Evolutionary conservation across 2,888 invertebrate genomes (phyloP), one percentile per base, ranked within the genome.

Genomic region (Polydrusus cervinus): DNA sequence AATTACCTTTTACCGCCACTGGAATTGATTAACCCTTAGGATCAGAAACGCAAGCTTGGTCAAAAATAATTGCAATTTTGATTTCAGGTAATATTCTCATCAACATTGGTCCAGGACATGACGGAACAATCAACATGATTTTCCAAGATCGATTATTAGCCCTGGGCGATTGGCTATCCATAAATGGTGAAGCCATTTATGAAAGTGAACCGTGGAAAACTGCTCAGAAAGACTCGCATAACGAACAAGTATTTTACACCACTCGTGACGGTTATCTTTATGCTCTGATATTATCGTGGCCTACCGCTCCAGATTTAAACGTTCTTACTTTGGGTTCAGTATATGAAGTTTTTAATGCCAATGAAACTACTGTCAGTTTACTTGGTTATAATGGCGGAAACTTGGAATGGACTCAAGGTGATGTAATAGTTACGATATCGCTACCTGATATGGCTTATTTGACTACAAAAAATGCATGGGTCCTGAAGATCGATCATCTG

Each of bases 151-250:
- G 97, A 57, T 88, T 97, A 0, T 86, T 91, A 13, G 90, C 91
- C 79, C 89, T 97, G 80, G 97, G 97, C 0, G 80, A 87, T 16
- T 97, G 97, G 97, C 87, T 97, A 9, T 83, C 86, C 3, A 86
- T 81, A n/a, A 97, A 97, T 82, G 97, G 96, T 0, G 94, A 95
- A 83, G 96, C 95, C 0, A 95, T 97, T 79, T 97, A 96, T 83
- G 88, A 87, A 3, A 91, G 92, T 0, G 89, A 88, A 3, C 95
- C 97, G 0, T 97, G 96, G 96, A 84, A 83, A 0, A 84, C 83
- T 0, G 88, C 89, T 75, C 97, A 97, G 87, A 96, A 96, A 83
- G 97, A 96, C 83, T 92, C 94, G 0, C 65, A 90, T 18, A 90
- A 91, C 0, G 84, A 90, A 0, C 86, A 77, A 38, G 81, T 81